Evolutionary conservation across 2,888 invertebrate species (phyloP).

Genomic region (Stenchaetothrips biformis): DNA sequence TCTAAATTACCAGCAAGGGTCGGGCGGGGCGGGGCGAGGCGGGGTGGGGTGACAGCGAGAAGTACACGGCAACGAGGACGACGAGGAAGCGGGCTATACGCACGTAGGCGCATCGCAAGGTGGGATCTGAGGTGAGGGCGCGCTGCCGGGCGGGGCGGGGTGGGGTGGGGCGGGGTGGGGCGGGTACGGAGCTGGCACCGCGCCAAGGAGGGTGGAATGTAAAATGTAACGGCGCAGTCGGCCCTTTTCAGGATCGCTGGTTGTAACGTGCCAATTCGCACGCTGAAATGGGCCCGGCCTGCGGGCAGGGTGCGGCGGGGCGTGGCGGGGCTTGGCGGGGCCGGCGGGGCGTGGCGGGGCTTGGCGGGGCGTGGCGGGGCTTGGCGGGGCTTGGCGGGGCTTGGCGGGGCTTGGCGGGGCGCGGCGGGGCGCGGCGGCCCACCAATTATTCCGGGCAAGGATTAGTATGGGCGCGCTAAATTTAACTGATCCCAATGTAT

Average conservation of each 20-base stretch:
- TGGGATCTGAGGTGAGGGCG: background rate
- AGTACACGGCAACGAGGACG: background rate
- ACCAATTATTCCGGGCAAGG: background rate
- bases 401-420: background rate
- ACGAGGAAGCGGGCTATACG: background rate
- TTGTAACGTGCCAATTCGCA: conserved; percentile 20
- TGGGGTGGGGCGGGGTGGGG: background rate
- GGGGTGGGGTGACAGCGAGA: no score
- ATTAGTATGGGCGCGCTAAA: background rate
- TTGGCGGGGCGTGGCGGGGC: no score
- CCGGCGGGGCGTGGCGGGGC: background rate
- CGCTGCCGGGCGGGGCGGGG: background rate
- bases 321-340: background rate
- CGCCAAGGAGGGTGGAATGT: conserved; percentile 15
- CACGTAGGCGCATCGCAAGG: background rate
- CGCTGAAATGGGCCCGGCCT: background rate
- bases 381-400: background rate
- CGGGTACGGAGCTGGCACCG: background rate
- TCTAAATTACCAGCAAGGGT: no score
- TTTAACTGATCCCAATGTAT: background rate
- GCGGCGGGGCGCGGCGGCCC: background rate
- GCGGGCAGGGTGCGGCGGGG: background rate
- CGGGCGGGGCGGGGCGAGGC: no score
- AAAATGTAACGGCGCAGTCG: conserved; percentile 13
- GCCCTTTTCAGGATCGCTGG: background rate